Conservation (phyloP, 2,113 vertebrate species). For the Rousettus leschenaultii region DNA sequence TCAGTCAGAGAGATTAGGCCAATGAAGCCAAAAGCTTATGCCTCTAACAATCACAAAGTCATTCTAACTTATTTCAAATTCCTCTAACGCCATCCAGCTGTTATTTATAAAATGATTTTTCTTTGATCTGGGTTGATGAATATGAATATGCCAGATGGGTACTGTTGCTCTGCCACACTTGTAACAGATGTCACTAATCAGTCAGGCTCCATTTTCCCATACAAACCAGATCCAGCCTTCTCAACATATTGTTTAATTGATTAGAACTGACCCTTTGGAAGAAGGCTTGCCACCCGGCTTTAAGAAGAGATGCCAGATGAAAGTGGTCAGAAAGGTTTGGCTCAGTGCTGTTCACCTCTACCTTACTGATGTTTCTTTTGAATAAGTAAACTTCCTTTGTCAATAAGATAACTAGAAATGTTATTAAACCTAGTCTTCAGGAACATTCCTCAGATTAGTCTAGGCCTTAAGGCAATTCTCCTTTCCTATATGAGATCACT, state of each 20-base stretch:
- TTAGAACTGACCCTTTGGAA: background rate
- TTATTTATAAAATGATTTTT: background rate
- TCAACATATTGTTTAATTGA: background rate
- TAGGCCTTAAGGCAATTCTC: background rate
- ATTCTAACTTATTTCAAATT: background rate
- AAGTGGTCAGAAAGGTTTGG: background rate
- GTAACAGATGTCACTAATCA: background rate
- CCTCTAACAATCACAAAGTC: background rate
- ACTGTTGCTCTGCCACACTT: background rate
- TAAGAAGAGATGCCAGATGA: background rate
- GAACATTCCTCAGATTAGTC: background rate
- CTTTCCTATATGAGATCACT: background rate
- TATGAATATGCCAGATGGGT: background rate
- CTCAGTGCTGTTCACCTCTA: background rate
- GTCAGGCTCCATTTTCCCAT: background rate
- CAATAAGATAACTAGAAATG: background rate
- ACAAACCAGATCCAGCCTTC: background rate
- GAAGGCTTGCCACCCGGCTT: background rate
- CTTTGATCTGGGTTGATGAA: background rate
- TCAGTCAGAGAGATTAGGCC: background rate
- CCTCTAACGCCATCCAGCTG: background rate
- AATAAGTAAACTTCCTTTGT: background rate
- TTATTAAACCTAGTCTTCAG: background rate
- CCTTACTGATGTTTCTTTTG: background rate
- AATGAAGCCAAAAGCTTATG: background rate